Percentiles rank a stretch among this genome's conserved stretches.
These are phyloP conservation scores for Sus cebifrons DNA, from an alignment of 2,797 vertebrate species.

Conservation along the genomic window DNA sequence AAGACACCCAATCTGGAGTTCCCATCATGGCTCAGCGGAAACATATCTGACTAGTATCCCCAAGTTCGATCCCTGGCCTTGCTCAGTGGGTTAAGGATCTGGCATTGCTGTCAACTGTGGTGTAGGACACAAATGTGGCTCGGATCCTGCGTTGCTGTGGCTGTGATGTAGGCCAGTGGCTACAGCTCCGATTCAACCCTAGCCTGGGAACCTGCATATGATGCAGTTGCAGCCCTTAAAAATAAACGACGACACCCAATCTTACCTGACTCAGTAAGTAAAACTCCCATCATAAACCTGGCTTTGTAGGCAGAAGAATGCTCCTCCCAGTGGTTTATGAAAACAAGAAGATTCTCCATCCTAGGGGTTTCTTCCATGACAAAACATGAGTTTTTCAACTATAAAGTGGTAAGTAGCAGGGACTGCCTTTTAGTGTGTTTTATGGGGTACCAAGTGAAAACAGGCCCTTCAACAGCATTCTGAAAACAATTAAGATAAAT, in stretches of 20 bases:
- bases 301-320: not conserved
- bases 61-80: no score
- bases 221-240: no score
- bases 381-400: constrained; percentile 19
- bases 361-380: not conserved
- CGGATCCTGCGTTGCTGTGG: no score
- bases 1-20: not conserved
- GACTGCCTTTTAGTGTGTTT: not conserved
- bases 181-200: no score
- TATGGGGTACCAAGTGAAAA: not conserved
- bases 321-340: not conserved
- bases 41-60: no score
- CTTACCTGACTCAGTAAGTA: constrained; percentile 2
- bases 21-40: no score
- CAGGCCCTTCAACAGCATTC: not conserved
- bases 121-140: no score
- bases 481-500: not conserved
- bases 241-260: not conserved
- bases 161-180: no score
- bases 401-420: not conserved
- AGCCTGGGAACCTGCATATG: no score
- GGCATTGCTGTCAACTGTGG: no score
- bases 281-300: not conserved
- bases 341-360: not conserved
- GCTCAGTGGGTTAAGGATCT: no score